These are phyloP conservation scores for Verasper variegatus DNA, from an alignment of 2,113 vertebrate genomes.

Conservation along the genomic window DNA sequence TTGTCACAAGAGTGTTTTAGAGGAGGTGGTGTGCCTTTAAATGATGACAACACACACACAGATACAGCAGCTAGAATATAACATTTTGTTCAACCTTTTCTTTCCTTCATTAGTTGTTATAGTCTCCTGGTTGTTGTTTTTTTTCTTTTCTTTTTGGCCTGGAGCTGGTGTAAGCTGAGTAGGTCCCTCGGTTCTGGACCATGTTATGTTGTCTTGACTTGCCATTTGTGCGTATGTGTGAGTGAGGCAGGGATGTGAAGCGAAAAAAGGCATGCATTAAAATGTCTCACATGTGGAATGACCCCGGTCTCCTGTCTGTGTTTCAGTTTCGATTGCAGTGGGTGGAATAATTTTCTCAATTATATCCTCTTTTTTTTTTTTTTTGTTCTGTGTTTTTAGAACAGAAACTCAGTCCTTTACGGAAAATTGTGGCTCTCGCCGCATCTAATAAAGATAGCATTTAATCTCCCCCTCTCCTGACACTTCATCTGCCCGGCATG, in stretches of 20 bases:
- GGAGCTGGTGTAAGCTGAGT: slow-evolving; percentile 11
- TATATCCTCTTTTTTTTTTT: slow-evolving; percentile 8
- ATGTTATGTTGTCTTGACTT: slow-evolving; percentile 21
- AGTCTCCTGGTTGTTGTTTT: slow-evolving; percentile 4
- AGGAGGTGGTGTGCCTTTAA: slow-evolving; percentile 29
- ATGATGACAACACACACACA: background rate
- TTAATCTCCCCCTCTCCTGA: slow-evolving; percentile 54
- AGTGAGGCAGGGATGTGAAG: slow-evolving; percentile 18
- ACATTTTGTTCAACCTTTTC: background rate
- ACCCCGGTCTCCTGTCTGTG: slow-evolving; percentile 21
- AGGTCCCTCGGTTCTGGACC: slow-evolving; percentile 26
- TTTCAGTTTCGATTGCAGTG: slow-evolving; percentile 22
- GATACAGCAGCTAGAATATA: slow-evolving; percentile 13
- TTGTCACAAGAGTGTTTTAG: background rate
- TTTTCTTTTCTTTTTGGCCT: slow-evolving; percentile 14
- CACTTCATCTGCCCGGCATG: slow-evolving; percentile 68
- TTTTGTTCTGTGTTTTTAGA: background rate
- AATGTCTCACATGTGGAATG: slow-evolving; percentile 67
- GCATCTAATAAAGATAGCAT: slow-evolving; percentile 59
- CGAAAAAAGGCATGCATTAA: slow-evolving; percentile 79
- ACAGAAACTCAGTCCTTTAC: slow-evolving; percentile 1
- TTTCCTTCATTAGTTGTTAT: background rate
- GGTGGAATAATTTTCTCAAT: slow-evolving; percentile 21
- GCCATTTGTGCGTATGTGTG: slow-evolving; percentile 17
- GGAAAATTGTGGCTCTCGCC: slow-evolving; percentile 30